Conservation (phyloP, 2,113 vertebrate genomes). For the Lethenteron camtschaticum region DNA sequence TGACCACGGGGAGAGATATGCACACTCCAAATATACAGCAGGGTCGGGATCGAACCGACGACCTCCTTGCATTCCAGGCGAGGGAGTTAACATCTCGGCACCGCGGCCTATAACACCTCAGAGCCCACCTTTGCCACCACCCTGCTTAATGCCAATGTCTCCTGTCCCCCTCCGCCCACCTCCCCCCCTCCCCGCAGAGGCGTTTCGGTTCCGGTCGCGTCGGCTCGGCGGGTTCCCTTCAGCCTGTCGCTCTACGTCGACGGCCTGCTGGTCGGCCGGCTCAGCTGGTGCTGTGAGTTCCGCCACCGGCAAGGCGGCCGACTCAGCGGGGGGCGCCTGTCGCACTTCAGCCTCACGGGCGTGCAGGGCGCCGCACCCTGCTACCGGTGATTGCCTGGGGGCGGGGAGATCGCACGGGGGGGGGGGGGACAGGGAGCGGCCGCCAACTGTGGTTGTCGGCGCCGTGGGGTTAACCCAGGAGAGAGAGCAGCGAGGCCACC, state of each 20-base stretch:
- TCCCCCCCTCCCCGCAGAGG: neutral
- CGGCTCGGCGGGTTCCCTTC: neutral
- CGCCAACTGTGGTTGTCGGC: no score
- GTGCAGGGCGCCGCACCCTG: constrained; percentile 3
- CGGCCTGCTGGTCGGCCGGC: neutral
- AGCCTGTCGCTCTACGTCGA: neutral
- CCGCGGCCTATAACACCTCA: no score
- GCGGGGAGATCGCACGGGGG: no score
- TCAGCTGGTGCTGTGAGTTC: constrained; percentile 1
- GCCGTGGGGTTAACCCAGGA: no score
- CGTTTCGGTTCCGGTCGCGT: neutral
- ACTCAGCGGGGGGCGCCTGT: constrained; percentile 9
- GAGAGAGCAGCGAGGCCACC: no score
- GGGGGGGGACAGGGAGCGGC: no score
- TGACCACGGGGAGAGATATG: no score
- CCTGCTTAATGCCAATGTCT: constrained; percentile 5
- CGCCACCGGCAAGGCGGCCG: neutral
- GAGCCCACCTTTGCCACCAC: neutral
- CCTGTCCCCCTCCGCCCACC: no score
- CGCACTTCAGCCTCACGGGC: neutral
- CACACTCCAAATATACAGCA: no score
- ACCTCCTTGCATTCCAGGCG: no score
- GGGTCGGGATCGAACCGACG: no score
- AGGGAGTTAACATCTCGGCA: no score
- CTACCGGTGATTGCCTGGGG: neutral